A percentile compares a stretch with the other conserved stretches of the same genome.
phyloP scores from a whole-genome alignment of 2,797 vertebrate species.

The Acanthis flammea region DNA sequence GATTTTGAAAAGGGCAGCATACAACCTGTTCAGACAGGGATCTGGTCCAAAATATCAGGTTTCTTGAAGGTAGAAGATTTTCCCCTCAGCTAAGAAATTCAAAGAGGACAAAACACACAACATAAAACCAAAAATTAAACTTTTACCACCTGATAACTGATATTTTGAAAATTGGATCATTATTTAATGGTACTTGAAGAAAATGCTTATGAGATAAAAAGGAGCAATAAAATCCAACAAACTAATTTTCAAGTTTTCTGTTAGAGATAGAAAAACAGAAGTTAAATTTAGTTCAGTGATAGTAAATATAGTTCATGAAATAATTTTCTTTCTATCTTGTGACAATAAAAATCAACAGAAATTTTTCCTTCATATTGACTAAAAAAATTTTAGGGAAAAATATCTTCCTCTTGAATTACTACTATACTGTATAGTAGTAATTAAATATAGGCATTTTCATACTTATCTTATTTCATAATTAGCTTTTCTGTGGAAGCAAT shows the following conservation, averaged over 20 bases:
- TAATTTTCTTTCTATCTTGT: slow-evolving; percentile 21
- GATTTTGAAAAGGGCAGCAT: slow-evolving; percentile 78
- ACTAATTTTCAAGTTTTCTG: slow-evolving; percentile 47
- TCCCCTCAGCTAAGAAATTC: background rate
- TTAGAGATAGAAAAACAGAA: background rate
- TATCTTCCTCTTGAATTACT: background rate
- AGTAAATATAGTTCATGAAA: background rate
- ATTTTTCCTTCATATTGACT: slow-evolving; percentile 45
- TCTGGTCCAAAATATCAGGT: slow-evolving; percentile 71
- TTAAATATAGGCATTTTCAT: slow-evolving; percentile 36
- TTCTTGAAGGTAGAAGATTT: slow-evolving; percentile 78
- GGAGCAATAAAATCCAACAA: slow-evolving; percentile 47
- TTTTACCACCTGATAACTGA: slow-evolving; percentile 6
- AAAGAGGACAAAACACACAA: background rate
- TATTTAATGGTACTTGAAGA: slow-evolving; percentile 27
- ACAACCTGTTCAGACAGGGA: slow-evolving; percentile 75
- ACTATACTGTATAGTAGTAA: slow-evolving; percentile 16
- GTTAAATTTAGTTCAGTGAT: background rate
- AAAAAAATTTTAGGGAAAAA: background rate
- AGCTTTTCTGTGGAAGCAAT: slow-evolving; percentile 32
- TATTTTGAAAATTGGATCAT: background rate
- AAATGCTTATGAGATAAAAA: slow-evolving; percentile 50
- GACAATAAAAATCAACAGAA: slow-evolving; percentile 43
- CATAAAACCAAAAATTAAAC: background rate
- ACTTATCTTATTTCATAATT: slow-evolving; percentile 50